phyloP scores from a whole-genome alignment of 2,113 vertebrate genomes.

The Mesoclemmys tuberculata region DNA sequence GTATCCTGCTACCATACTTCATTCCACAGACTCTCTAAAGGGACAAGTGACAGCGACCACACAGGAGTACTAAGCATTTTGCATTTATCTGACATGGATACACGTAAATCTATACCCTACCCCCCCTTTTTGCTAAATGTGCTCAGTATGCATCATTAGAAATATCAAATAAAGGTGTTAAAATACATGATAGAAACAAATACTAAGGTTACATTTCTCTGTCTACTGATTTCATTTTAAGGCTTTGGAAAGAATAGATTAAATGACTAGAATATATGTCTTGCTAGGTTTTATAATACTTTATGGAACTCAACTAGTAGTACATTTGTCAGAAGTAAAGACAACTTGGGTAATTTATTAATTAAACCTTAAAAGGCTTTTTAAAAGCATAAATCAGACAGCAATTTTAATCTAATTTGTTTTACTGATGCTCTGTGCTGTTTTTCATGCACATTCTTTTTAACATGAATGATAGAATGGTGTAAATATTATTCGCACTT shows the following conservation, averaged over 20 bases:
- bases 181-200: not conserved
- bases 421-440: conserved; percentile 2
- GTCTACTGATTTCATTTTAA: conserved; percentile 10
- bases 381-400: conserved; percentile 37
- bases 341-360: conserved; percentile 56
- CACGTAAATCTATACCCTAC: not conserved
- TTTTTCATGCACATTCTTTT: conserved; percentile 43
- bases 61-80: not conserved
- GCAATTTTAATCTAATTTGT: conserved; percentile 50
- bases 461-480: conserved; percentile 52
- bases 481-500: conserved; percentile 56
- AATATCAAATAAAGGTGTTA: not conserved
- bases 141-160: not conserved
- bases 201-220: not conserved
- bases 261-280: conserved; percentile 7
- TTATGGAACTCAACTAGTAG: conserved; percentile 36
- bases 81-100: not conserved
- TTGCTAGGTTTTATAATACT: not conserved
- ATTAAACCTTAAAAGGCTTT: conserved; percentile 68
- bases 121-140: not conserved
- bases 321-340: conserved; percentile 46
- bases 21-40: not conserved
- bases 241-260: not conserved
- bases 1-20: conserved; percentile 22
- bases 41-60: conserved; percentile 35